Percentiles rank a stretch among this genome's conserved stretches.
Evolutionary conservation across 2,888 invertebrate species (phyloP).

Genomic region (Drosophila siamana): DNA sequence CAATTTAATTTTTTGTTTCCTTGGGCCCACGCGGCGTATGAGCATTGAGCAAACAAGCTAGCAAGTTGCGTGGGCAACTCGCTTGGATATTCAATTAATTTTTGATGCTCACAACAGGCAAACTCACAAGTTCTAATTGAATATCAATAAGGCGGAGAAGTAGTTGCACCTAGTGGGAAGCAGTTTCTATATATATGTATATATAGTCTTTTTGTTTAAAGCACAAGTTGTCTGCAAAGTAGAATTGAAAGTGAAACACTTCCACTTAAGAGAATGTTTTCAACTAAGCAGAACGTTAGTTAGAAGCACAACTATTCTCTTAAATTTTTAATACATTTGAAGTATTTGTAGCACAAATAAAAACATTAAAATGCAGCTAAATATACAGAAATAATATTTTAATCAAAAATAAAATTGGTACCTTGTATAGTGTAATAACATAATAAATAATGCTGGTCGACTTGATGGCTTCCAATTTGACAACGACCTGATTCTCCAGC

Average conservation of each 20-base stretch:
- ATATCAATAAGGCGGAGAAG: neutral
- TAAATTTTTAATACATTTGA: no score
- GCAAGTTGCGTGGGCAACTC: constrained; percentile 2
- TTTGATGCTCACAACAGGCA: constrained; percentile 32
- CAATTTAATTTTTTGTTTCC: constrained; percentile 40
- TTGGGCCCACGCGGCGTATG: constrained; percentile 67
- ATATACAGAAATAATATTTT: neutral
- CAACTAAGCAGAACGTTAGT: no score
- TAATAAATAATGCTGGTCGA: neutral
- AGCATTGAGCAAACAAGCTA: constrained; percentile 48
- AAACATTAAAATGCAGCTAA: no score
- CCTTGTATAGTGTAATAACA: neutral
- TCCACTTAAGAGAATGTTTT: no score
- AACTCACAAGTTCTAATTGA: neutral
- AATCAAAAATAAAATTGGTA: neutral
- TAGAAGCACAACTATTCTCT: no score
- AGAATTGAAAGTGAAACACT: no score
- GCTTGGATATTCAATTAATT: constrained; percentile 55
- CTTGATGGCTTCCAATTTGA: constrained; percentile 23
- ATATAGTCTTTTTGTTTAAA: no score
- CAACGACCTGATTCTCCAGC: neutral
- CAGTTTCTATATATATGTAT: no score
- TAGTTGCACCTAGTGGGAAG: no score
- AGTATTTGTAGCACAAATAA: no score
- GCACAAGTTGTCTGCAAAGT: no score